Evolutionary conservation across 1,140 invertebrate species (phyloP), one percentile per base, ranked within the genome.

Genomic region (Temnothorax curvispinosus): DNA sequence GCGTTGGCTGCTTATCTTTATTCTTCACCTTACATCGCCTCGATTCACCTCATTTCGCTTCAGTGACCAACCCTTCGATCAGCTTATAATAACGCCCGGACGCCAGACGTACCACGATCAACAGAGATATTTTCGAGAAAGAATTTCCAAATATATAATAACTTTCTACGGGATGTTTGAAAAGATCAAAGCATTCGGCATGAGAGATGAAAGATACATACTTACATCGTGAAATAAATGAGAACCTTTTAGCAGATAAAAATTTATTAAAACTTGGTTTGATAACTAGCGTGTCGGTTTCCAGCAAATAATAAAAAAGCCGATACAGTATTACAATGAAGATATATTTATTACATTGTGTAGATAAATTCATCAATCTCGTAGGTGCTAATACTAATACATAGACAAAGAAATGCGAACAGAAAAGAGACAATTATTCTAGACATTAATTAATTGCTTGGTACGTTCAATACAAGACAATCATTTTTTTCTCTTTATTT

Each of bases 1-100:
- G 91, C 92, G 92, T 92, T 93, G 89, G 77, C 91, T 91, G 93
- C 92, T 95, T 94, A 95, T 95, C 94, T 94, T 94, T 94, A 93
- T 93, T 94, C 91, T 93, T 93, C 87, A 89, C 87, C 87, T 92
- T 91, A 92, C 77, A 72, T 92, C 89, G 89, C 87, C 82, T 91
- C 87, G 91, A 90, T 93, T 94, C 93, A 91, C 91, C 91, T 94
- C 92, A 94, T 92, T 94, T 94, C 92, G 89, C 93, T 92, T 92
- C 90, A 91, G 87, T 89, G 82, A 91, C 80, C 80, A 91, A 91
- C 41, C 72, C 75, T 89, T 89, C 87, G 80, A 89, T 91, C 80
- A 82, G 87, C 75, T 89, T 89, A 91, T 90, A 91, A 90, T 38
- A 64, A 50, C 35, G 47, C 38, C 6, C 3, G 38, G 7, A 82